Percentiles rank a stretch among this genome's conserved stretches.
phyloP scores from a whole-genome alignment of 2,888 invertebrate genomes.

The Acleris sparsana region DNA sequence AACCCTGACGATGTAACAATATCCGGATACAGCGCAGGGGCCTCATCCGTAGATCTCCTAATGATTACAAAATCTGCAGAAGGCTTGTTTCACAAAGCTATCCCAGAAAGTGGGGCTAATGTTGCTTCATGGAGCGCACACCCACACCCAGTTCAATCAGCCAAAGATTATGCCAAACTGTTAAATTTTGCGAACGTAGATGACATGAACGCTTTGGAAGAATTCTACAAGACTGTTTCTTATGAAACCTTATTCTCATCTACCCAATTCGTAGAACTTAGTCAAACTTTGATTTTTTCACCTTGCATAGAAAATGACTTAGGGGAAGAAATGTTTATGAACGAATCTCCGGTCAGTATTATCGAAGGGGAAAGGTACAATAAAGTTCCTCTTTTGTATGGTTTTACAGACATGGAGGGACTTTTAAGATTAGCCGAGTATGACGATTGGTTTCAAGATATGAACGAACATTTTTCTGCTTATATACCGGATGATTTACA shows the following conservation, averaged over 20 bases:
- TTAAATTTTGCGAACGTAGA: slow-evolving; percentile 9
- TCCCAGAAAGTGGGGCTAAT: slow-evolving; percentile 15
- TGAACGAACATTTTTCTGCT: slow-evolving; percentile 35
- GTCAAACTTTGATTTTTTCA: not conserved
- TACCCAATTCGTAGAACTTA: not conserved
- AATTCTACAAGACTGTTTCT: slow-evolving; percentile 11
- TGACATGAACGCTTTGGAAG: slow-evolving; percentile 3
- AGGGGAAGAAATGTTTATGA: slow-evolving; percentile 4
- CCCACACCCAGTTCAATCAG: slow-evolving; percentile 4
- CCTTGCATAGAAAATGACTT: slow-evolving; percentile 11
- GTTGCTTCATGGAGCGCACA: slow-evolving; percentile 21
- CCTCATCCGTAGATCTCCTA: slow-evolving; percentile 15
- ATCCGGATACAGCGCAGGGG: slow-evolving; percentile 20
- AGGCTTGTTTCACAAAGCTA: slow-evolving; percentile 17
- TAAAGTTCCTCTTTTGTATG: slow-evolving; percentile 32
- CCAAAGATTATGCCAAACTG: slow-evolving; percentile 4
- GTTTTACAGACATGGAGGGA: slow-evolving; percentile 35
- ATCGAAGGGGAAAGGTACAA: slow-evolving; percentile 23
- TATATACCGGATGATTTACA: slow-evolving; percentile 35
- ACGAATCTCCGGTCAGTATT: slow-evolving; percentile 25
- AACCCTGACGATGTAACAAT: slow-evolving; percentile 21
- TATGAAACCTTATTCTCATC: not conserved
- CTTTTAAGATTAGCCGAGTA: slow-evolving; percentile 19
- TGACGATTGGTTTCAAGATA: slow-evolving; percentile 25
- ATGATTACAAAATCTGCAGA: slow-evolving; percentile 4